Conservation (phyloP, 2,113 vertebrate genomes). For the Apodemus sylvaticus region DNA sequence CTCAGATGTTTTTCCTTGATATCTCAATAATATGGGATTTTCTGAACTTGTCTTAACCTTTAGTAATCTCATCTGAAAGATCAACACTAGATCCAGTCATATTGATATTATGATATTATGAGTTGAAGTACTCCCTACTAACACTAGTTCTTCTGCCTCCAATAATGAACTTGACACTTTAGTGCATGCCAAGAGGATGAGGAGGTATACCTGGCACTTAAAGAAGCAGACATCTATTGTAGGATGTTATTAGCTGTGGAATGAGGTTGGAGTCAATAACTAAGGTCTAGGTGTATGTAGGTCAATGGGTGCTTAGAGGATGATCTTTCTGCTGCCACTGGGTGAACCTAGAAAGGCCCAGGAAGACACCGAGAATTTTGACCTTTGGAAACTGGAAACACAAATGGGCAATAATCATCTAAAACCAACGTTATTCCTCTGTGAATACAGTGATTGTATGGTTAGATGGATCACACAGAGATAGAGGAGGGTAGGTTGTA, state of each 20-base stretch:
- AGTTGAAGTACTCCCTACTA: background rate
- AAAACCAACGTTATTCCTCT: background rate
- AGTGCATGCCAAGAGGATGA: background rate
- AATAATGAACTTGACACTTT: background rate
- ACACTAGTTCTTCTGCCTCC: background rate
- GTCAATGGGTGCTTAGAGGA: background rate
- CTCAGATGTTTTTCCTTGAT: background rate
- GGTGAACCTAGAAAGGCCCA: rapidly evolving
- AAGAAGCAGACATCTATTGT: background rate
- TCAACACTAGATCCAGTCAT: background rate
- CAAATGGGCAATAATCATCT: background rate
- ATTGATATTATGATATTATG: background rate
- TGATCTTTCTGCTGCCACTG: background rate
- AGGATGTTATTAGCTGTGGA: background rate
- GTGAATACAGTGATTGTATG: background rate
- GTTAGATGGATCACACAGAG: background rate
- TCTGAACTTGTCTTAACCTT: background rate
- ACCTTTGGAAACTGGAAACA: background rate
- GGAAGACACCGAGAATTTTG: background rate
- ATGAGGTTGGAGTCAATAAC: background rate
- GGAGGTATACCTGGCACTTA: background rate
- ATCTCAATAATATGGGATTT: background rate
- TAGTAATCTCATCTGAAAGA: background rate
- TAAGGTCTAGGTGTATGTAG: background rate
- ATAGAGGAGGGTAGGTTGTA: background rate